phyloP scores from a whole-genome alignment of 2,113 vertebrate species.

The Coptodon bakossiorum region DNA sequence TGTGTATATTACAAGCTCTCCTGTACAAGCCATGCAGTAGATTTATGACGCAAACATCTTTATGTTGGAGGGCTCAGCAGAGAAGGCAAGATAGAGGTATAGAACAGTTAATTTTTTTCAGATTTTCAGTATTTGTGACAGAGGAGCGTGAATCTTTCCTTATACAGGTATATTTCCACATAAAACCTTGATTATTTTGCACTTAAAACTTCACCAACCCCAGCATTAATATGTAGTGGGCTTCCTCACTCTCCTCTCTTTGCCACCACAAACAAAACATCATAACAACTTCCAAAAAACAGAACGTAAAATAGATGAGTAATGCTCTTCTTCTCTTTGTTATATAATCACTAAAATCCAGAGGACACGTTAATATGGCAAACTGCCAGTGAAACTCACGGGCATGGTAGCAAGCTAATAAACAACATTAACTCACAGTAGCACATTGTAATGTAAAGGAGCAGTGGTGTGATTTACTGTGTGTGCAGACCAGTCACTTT shows the following conservation, averaged over 20 bases:
- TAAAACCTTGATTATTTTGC: not conserved
- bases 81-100: not conserved
- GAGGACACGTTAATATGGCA: not conserved
- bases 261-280: not conserved
- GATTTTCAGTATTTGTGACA: not conserved
- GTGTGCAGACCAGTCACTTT: slow-evolving; percentile 25
- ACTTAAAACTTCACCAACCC: not conserved
- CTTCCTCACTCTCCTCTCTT: not conserved
- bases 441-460: not conserved
- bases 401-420: not conserved
- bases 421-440: not conserved
- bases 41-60: not conserved
- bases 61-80: not conserved
- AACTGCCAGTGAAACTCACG: not conserved
- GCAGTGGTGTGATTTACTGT: slow-evolving; percentile 31
- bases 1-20: not conserved
- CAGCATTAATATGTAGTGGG: not conserved
- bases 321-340: not conserved
- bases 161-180: not conserved
- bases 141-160: not conserved
- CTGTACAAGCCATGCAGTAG: not conserved
- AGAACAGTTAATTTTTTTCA: not conserved
- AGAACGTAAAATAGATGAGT: not conserved
- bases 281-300: not conserved
- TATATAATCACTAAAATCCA: not conserved